Evolutionary conservation across 2,797 vertebrate genomes (phyloP).

Genomic region (Pteronotus mesoamericanus): DNA sequence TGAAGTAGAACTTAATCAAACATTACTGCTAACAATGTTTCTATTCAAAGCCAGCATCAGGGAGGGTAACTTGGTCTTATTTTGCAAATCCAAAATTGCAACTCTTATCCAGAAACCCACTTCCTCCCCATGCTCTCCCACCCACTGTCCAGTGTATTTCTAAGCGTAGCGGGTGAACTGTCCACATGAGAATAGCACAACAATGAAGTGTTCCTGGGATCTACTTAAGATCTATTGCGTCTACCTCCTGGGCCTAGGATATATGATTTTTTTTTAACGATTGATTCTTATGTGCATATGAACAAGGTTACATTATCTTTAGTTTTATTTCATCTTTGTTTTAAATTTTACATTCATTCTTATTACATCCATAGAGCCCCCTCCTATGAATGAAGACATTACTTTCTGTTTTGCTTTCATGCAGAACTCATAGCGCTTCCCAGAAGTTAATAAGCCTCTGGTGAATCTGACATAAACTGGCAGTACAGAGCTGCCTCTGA

Average conservation of each 20-base stretch:
- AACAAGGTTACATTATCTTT: not conserved
- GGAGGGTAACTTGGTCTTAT: not conserved
- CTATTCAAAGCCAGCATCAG: not conserved
- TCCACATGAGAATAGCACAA: not conserved
- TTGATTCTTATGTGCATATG: not conserved
- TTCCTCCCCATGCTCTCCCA: not conserved
- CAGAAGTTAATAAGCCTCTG: constrained; percentile 54
- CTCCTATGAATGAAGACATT: not conserved
- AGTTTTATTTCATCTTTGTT: constrained; percentile 22
- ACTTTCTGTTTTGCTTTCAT: constrained; percentile 38
- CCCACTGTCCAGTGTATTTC: not conserved
- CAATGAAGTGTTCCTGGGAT: not conserved
- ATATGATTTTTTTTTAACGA: not conserved
- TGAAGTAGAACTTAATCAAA: constrained; percentile 31
- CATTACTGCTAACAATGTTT: not conserved
- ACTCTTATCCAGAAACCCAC: not conserved
- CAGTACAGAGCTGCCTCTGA: not conserved
- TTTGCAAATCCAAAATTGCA: not conserved
- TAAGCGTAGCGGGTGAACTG: not conserved
- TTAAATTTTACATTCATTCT: constrained; percentile 43
- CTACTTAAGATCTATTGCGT: not conserved
- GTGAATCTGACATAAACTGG: constrained; percentile 56
- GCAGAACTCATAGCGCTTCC: constrained; percentile 24
- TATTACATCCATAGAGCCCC: too few species aligned
- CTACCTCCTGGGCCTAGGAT: not conserved